phyloP scores from a whole-genome alignment of 2,797 vertebrate genomes.

The Microctenopoma steveboyesi region DNA sequence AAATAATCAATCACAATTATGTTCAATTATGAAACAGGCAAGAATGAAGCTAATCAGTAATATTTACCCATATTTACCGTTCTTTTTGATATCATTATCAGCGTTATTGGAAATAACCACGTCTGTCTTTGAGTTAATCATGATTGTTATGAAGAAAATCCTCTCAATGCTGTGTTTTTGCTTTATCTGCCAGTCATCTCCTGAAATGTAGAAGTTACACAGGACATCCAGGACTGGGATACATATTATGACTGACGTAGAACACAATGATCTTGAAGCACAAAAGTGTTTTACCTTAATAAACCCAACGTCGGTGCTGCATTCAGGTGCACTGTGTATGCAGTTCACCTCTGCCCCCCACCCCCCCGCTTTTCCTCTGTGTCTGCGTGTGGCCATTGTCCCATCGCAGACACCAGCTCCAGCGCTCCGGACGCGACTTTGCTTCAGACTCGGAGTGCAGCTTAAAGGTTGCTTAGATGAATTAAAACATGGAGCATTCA shows the following conservation, averaged over 20 bases:
- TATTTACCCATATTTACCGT: too few species aligned
- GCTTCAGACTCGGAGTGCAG: slow-evolving; percentile 20
- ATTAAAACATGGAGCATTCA: slow-evolving; percentile 61
- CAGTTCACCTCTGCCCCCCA: slow-evolving; percentile 5
- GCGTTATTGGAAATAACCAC: too few species aligned
- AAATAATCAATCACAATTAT: too few species aligned
- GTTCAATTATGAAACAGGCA: too few species aligned
- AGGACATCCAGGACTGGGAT: neutral
- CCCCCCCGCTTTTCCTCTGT: neutral
- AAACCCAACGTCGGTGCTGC: neutral
- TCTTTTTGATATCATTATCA: too few species aligned
- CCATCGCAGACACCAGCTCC: slow-evolving; percentile 21
- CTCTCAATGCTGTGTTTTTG: too few species aligned
- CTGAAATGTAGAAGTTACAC: neutral
- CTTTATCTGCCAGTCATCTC: neutral
- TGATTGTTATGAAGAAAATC: too few species aligned
- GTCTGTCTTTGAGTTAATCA: too few species aligned
- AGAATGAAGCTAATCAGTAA: too few species aligned
- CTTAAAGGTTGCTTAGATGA: slow-evolving; percentile 58
- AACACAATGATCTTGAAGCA: neutral
- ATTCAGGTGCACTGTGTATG: slow-evolving; percentile 1
- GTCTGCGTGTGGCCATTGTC: slow-evolving; percentile 1
- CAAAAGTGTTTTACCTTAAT: slow-evolving; percentile 1
- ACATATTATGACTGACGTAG: too few species aligned
- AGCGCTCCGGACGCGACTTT: slow-evolving; percentile 2